Evolutionary conservation across 2,888 invertebrate genomes (phyloP).

Genomic region (Acrobasis suavella): DNA sequence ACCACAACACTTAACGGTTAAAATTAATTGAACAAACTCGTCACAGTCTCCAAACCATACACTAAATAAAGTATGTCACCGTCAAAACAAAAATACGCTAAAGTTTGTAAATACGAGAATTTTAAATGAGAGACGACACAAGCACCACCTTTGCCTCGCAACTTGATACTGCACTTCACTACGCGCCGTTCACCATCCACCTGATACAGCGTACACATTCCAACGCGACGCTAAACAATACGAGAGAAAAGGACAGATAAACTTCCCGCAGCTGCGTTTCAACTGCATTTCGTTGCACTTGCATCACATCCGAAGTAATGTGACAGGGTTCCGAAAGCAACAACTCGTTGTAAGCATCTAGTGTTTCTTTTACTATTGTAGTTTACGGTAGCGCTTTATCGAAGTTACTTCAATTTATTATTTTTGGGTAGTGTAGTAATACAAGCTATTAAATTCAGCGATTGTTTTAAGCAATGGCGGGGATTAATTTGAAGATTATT

Average conservation of each 20-base stretch:
- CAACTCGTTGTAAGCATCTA: conserved; percentile 31
- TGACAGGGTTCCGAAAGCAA: conserved; percentile 54
- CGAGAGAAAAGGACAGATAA: conserved; percentile 48
- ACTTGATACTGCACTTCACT: conserved; percentile 54
- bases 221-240: conserved; percentile 34
- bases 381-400: conserved; percentile 12
- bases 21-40: conserved; percentile 29
- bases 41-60: conserved; percentile 18
- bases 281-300: conserved; percentile 61
- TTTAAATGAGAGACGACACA: conserved; percentile 41
- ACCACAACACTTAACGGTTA: conserved; percentile 50
- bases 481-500: conserved; percentile 45
- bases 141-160: conserved; percentile 41
- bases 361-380: conserved; percentile 21
- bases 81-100: conserved; percentile 62
- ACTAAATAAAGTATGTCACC: conserved; percentile 43
- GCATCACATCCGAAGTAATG: conserved; percentile 41
- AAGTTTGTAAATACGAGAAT: conserved; percentile 78
- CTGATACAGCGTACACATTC: conserved; percentile 57
- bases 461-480: conserved; percentile 48
- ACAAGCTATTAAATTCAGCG: conserved; percentile 40
- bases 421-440: conserved; percentile 45
- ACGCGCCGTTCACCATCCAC: conserved; percentile 37
- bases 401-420: conserved; percentile 39
- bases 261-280: conserved; percentile 39